Evolutionary conservation across 1,140 invertebrate species (phyloP), one percentile per base, ranked within the genome.

Genomic region (Cydia fagiglandana): DNA sequence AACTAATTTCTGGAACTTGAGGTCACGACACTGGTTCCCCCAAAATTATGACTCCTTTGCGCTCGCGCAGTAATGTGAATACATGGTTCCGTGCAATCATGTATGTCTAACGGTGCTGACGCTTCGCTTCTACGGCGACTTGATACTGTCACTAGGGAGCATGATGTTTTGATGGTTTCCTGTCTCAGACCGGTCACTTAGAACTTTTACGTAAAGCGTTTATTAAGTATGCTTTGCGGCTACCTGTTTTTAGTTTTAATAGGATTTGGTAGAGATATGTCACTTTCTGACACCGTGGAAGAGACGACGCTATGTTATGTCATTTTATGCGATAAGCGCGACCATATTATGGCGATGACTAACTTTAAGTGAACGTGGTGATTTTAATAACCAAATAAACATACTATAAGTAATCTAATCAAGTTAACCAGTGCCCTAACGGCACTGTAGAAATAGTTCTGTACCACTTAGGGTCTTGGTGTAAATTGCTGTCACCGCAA

Each of bases 81-180:
- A 0, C 34, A 41, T 2, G 3, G 20, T 20, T 20, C 56, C 56
- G 56, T 10, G 34, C 28, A 70, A 70, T 70, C 34, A 41, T 70
- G 66, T 70, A 45, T 70, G 66, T 70, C 66, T 70, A 70, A 70
- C 66, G 66, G 66, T 70, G 66, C 30, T 38, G 30, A 38, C 17
- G 56, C 9, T 24, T 24, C 56, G 17, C 56, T 10, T 61, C 20
- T 17, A 61, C 45, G 45, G 56, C 15, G 20, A 24, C 56, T 61
- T n/a, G 20, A 17, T n/a, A 53, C 56, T 20, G 56, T 24, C 56
- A 24, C 56, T 17, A n/a, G 17, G 13, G 50, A 53, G 17, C 6
- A 53, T 53, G 56, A 56, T 56, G 56, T 12, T 56, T 61, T 61
- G 17, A 61, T 10, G 2, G n/a, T 24, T 61, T 61, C 56, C 56